Percentiles rank a stretch among this genome's conserved stretches.
phyloP scores from a whole-genome alignment of 2,888 invertebrate genomes.

The Chesias legatella region DNA sequence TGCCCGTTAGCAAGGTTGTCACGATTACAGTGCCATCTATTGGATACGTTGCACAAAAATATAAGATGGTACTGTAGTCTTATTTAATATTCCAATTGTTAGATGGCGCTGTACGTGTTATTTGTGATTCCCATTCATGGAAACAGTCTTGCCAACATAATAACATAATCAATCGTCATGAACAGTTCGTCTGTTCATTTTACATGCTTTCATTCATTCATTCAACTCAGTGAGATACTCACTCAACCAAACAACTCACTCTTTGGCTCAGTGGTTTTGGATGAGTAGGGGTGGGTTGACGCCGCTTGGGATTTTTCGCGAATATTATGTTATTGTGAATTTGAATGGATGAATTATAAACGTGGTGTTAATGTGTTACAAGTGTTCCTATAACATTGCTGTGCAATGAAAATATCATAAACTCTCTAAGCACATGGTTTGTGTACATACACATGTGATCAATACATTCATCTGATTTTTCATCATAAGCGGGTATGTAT shows the following conservation, averaged over 20 bases:
- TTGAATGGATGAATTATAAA: conserved; percentile 6
- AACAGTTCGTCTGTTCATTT: background rate
- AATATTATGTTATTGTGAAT: conserved; percentile 19
- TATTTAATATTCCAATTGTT: too few species aligned
- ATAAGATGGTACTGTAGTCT: too few species aligned
- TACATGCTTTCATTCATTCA: conserved; percentile 38
- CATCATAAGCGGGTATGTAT: conserved; percentile 63
- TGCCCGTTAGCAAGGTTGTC: too few species aligned
- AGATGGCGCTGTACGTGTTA: too few species aligned
- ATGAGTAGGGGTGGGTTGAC: conserved; percentile 28
- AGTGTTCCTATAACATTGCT: conserved; percentile 23
- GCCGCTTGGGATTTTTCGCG: conserved; percentile 34
- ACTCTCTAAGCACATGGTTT: conserved; percentile 35
- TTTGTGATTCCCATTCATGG: too few species aligned
- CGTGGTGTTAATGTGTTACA: conserved; percentile 8
- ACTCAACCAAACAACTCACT: conserved; percentile 41
- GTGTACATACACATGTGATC: conserved; percentile 71
- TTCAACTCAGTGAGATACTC: conserved; percentile 37
- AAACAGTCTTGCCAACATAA: too few species aligned
- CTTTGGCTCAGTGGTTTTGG: conserved; percentile 40
- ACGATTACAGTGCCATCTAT: too few species aligned
- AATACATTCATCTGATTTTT: conserved; percentile 52
- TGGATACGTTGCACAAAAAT: too few species aligned
- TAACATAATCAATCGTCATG: too few species aligned
- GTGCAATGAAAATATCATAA: conserved; percentile 7